Base-by-base conservation (phyloP, 2,888 invertebrate species). In the Callosobruchus maculatus region DNA sequence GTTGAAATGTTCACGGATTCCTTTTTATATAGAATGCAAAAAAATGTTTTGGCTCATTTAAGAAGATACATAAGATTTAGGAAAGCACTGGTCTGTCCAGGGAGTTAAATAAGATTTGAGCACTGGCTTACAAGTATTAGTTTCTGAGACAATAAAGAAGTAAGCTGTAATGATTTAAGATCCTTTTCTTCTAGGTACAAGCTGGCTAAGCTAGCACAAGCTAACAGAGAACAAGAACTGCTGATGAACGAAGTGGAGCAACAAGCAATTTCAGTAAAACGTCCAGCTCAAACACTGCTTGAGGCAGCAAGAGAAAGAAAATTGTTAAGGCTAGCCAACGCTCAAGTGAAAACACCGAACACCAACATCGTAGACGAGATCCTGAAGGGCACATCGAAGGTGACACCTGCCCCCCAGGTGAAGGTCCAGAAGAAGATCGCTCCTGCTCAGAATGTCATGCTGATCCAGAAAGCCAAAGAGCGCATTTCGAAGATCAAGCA, bases 401-500 rank as follows among this genome's bases (percentile, higher is more conserved):
- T 75, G 68, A 73, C 77, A 70, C 73, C 74, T n/a, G 20, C 72
- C 21, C 20, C 72, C 13, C 74, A 75, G 70, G 70, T 74, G n/a
- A 78, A 79, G 74, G 68, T 79, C 13, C 67, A 78, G 7, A 68
- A 74, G 5, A 83, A 81, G 74, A 95, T 95, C 80, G 93, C 95
- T 22, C 94, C 95, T 81, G 95, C 94, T 71, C 92, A 93, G 73
- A 95, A 95, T 87, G 93, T 93, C 30, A 89, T 91, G 79, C 91
- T 92, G 22, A 88, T 94, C 75, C 89, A 94, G 78, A 89, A 90
- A 82, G 93, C 93, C 13, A 95, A 94, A 83, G 93, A 81, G 71
- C 72, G 78, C 20, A 79, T 82, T 26, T 77, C 81, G 5, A 73
- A 74, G 68, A 76, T 80, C 31, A 80, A 79, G 71, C 77, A 77